Conservation (phyloP, 2,797 vertebrate species). For the Parauchenoglanis punctatus region DNA sequence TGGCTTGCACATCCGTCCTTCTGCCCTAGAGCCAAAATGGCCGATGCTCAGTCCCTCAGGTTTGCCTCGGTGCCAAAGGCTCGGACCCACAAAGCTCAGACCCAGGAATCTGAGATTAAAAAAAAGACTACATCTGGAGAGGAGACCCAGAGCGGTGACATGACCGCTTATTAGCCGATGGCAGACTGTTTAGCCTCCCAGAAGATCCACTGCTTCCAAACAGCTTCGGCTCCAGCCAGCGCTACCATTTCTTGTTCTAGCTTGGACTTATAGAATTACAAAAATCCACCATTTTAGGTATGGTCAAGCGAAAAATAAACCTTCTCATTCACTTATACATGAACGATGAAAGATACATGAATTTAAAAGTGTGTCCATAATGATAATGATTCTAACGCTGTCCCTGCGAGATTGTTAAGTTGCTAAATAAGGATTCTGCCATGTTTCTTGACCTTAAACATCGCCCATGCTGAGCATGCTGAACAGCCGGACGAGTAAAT, state of each 20-base stretch:
- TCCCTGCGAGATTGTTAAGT: neutral
- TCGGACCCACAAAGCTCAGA: slow-evolving; percentile 18
- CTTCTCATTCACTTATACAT: neutral
- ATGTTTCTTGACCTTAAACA: slow-evolving; percentile 25
- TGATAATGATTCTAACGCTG: neutral
- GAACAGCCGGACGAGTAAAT: slow-evolving; percentile 11
- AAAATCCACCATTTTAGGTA: neutral
- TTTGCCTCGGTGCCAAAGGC: slow-evolving; percentile 13
- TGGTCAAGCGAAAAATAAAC: neutral
- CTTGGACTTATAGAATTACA: neutral
- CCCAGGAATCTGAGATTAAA: slow-evolving; percentile 20
- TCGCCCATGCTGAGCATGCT: neutral
- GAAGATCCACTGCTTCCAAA: slow-evolving; percentile 35
- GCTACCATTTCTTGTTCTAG: neutral
- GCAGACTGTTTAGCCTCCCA: slow-evolving; percentile 45
- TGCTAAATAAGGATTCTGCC: neutral
- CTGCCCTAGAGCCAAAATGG: slow-evolving; percentile 41
- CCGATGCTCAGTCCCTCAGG: slow-evolving; percentile 27
- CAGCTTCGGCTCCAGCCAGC: slow-evolving; percentile 19
- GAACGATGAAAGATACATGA: neutral
- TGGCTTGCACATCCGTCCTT: slow-evolving; percentile 26
- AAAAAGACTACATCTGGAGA: slow-evolving; percentile 43
- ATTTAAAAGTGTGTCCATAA: neutral
- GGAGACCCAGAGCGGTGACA: slow-evolving; percentile 34
- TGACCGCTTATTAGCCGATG: slow-evolving; percentile 43